Evolutionary conservation across 1,140 invertebrate genomes (phyloP).

Genomic region (Drosophila pallidifrons): DNA sequence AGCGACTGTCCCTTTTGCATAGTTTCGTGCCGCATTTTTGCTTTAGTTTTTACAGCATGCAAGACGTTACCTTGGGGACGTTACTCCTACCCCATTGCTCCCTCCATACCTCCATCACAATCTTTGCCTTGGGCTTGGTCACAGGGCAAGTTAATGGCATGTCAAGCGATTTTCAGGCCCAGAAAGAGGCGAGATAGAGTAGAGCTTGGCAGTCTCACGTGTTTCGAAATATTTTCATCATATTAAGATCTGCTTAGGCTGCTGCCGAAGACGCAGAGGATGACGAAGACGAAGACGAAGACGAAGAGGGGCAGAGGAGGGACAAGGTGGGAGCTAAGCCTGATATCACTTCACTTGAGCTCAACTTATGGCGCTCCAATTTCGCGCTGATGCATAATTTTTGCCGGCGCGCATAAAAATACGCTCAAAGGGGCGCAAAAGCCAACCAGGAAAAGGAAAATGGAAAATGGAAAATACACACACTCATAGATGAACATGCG

Average conservation of each 20-base stretch:
- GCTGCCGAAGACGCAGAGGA: neutral
- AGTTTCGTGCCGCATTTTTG: conserved; percentile 70
- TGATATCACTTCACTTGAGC: conserved; percentile 73
- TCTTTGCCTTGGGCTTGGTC: conserved; percentile 35
- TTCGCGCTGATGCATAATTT: conserved; percentile 83
- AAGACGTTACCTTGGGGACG: conserved; percentile 66
- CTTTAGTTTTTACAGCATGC: conserved; percentile 56
- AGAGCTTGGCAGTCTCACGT: conserved; percentile 24
- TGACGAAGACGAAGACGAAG: too few species aligned
- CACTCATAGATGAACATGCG: conserved; percentile 22
- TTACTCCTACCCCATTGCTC: neutral
- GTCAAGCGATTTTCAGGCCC: conserved; percentile 42
- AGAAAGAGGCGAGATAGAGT: neutral
- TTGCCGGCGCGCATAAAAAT: conserved; percentile 76
- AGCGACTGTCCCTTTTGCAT: conserved; percentile 77
- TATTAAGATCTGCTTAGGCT: conserved; percentile 60
- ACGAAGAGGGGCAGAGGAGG: neutral
- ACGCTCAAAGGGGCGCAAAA: conserved; percentile 78
- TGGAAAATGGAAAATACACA: conserved; percentile 27
- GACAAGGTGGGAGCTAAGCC: neutral
- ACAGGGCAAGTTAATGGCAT: conserved; percentile 71
- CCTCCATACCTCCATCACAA: neutral
- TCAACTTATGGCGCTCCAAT: conserved; percentile 82
- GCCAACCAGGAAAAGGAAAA: conserved; percentile 55
- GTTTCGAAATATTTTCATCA: conserved; percentile 73